Evolutionary conservation across 2,888 invertebrate species (phyloP).

Genomic region (Bimastos eiseni): DNA sequence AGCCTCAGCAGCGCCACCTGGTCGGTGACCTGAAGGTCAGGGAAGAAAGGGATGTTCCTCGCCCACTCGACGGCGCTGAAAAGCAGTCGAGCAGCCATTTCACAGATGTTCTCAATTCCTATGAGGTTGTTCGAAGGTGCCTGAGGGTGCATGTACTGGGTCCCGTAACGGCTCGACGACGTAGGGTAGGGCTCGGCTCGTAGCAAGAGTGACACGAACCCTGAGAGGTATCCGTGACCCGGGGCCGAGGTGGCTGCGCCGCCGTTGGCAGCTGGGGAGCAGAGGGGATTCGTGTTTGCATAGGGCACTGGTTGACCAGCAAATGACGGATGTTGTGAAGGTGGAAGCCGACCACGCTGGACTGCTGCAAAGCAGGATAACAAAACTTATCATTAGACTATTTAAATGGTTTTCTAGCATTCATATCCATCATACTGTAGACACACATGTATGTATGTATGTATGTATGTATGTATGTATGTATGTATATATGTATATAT

Average conservation of each 20-base stretch:
- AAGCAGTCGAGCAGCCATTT: slow-evolving; percentile 88
- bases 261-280: slow-evolving; percentile 44
- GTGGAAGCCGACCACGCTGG: slow-evolving; percentile 92
- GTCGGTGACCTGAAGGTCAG: slow-evolving; percentile 84
- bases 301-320: slow-evolving; percentile 79
- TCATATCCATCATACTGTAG: too few relatives aligned
- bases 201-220: slow-evolving; percentile 90
- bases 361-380: slow-evolving; percentile 74
- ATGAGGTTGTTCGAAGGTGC: slow-evolving; percentile 83
- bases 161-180: slow-evolving; percentile 70
- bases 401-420: too few relatives aligned
- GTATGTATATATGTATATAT: too few relatives aligned
- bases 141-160: slow-evolving; percentile 16
- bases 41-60: slow-evolving; percentile 95
- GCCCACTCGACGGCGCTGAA: slow-evolving; percentile 99
- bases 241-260: background rate
- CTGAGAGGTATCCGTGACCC: slow-evolving; percentile 71
- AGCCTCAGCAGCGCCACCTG: slow-evolving; percentile 90
- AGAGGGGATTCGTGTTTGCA: slow-evolving; percentile 79
- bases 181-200: slow-evolving; percentile 96
- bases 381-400: background rate
- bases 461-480: too few relatives aligned
- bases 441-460: too few relatives aligned
- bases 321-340: slow-evolving; percentile 68
- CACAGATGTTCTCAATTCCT: slow-evolving; percentile 98